Conservation (phyloP, 2,888 invertebrate genomes). For the Epistrophella euchroma region DNA sequence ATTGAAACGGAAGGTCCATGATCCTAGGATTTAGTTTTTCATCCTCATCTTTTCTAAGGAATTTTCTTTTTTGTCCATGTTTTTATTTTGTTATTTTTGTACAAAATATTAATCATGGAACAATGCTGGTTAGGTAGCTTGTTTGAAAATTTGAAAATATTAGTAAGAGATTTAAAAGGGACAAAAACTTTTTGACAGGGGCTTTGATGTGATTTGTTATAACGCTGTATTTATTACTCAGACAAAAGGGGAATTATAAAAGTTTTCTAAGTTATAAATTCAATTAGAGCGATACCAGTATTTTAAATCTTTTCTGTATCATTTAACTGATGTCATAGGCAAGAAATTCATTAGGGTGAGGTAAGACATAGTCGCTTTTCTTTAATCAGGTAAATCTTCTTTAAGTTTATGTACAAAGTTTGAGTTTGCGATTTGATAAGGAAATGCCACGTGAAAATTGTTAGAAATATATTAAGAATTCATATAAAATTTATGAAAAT, state of each 20-base stretch:
- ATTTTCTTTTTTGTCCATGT: background rate
- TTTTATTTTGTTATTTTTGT: background rate
- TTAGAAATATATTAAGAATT: background rate
- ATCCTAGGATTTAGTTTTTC: slow-evolving; percentile 50
- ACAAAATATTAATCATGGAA: slow-evolving; percentile 59
- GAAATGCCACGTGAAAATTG: background rate
- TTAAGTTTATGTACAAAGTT: background rate
- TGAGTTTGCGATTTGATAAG: background rate
- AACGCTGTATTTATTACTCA: slow-evolving; percentile 51
- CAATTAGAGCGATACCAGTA: slow-evolving; percentile 28
- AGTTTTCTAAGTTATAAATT: slow-evolving; percentile 54
- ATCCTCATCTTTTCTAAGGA: slow-evolving; percentile 31
- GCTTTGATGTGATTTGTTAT: slow-evolving; percentile 64
- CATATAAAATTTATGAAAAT: no score
- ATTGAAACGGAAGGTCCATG: slow-evolving; percentile 43
- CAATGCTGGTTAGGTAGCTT: slow-evolving; percentile 38
- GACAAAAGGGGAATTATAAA: slow-evolving; percentile 56
- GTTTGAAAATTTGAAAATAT: slow-evolving; percentile 70
- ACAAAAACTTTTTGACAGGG: slow-evolving; percentile 42
- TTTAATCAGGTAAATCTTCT: background rate
- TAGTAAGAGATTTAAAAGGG: slow-evolving; percentile 37
- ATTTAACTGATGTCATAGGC: background rate
- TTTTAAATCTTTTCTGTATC: slow-evolving; percentile 11
- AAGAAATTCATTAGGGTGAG: background rate
- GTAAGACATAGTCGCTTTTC: no score